These are phyloP conservation scores for Drosophila persimilis DNA, from an alignment of 1,140 invertebrate species.

Conservation along the genomic window DNA sequence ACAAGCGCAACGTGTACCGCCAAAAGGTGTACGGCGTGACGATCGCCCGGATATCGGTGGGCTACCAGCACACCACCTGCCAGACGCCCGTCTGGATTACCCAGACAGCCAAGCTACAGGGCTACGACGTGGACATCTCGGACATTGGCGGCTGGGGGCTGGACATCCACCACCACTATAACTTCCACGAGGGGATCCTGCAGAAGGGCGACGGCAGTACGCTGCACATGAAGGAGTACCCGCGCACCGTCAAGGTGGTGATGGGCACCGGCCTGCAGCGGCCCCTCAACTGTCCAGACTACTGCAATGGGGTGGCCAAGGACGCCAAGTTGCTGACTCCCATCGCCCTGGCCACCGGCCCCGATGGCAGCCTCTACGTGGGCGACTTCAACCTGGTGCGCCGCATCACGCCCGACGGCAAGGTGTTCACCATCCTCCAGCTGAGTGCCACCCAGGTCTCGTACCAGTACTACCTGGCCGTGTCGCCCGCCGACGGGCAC, in stretches of 20 bases:
- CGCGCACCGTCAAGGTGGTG: slow-evolving; percentile 93
- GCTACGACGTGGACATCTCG: slow-evolving; percentile 98
- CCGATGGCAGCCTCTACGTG: slow-evolving; percentile 98
- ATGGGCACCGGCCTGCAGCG: slow-evolving; percentile 97
- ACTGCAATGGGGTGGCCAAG: slow-evolving; percentile 94
- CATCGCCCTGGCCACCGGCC: slow-evolving; percentile 95
- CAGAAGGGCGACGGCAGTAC: slow-evolving; percentile 98
- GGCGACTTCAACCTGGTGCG: slow-evolving; percentile 98
- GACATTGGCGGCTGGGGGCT: slow-evolving; percentile 98
- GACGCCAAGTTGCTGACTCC: slow-evolving; percentile 95
- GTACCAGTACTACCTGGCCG: slow-evolving; percentile 97
- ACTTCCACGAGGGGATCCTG: slow-evolving; percentile 97
- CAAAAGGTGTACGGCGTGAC: slow-evolving; percentile 97
- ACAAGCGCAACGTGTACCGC: slow-evolving; percentile 97
- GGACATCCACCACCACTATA: slow-evolving; percentile 99
- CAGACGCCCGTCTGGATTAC: slow-evolving; percentile 95
- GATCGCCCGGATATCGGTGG: slow-evolving; percentile 93
- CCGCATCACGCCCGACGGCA: slow-evolving; percentile 94
- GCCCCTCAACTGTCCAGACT: slow-evolving; percentile 88
- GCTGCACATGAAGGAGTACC: slow-evolving; percentile 96
- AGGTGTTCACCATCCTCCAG: slow-evolving; percentile 96
- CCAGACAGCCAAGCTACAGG: slow-evolving; percentile 95
- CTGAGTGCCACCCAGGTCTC: slow-evolving; percentile 96
- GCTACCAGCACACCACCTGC: slow-evolving; percentile 97
- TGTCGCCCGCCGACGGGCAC: slow-evolving; percentile 97